Conservation (phyloP, 2,113 vertebrate species). For the Poeciliopsis turrubarensis region DNA sequence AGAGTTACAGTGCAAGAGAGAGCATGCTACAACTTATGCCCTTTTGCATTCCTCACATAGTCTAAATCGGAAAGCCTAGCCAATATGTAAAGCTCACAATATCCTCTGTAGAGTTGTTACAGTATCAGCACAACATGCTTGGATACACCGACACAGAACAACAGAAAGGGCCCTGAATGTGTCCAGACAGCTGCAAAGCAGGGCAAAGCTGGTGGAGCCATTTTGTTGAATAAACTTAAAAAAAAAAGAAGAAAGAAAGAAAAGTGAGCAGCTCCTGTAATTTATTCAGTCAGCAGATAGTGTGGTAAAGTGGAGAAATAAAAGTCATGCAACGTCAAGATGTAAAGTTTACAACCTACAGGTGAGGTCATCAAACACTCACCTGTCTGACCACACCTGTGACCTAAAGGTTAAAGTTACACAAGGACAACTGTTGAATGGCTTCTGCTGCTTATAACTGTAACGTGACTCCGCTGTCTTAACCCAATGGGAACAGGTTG, state of each 20-base stretch:
- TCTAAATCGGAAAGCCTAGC: slow-evolving; percentile 42
- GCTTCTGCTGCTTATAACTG: background rate
- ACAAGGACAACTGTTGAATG: slow-evolving; percentile 23
- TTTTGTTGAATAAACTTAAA: slow-evolving; percentile 1
- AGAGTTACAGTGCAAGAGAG: slow-evolving; percentile 17
- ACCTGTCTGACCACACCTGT: slow-evolving; percentile 69
- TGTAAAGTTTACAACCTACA: slow-evolving; percentile 1
- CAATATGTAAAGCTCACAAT: slow-evolving; percentile 51
- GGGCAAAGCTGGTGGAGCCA: background rate
- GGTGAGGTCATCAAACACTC: slow-evolving; percentile 57
- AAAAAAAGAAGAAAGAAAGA: background rate
- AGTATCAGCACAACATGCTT: slow-evolving; percentile 19
- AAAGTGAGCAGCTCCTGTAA: background rate
- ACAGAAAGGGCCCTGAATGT: background rate
- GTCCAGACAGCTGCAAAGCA: background rate
- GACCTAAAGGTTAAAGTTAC: slow-evolving; percentile 39
- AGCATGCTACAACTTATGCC: slow-evolving; percentile 68
- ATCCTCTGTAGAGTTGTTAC: slow-evolving; percentile 50
- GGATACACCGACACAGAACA: slow-evolving; percentile 17
- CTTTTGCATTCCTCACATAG: slow-evolving; percentile 76
- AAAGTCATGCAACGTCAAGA: background rate
- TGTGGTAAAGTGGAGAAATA: background rate
- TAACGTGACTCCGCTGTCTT: background rate
- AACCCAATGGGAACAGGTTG: background rate
- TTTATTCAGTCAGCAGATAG: slow-evolving; percentile 20